Evolutionary conservation across 2,888 invertebrate species (phyloP).

Genomic region (Drosophila mercatorum): DNA sequence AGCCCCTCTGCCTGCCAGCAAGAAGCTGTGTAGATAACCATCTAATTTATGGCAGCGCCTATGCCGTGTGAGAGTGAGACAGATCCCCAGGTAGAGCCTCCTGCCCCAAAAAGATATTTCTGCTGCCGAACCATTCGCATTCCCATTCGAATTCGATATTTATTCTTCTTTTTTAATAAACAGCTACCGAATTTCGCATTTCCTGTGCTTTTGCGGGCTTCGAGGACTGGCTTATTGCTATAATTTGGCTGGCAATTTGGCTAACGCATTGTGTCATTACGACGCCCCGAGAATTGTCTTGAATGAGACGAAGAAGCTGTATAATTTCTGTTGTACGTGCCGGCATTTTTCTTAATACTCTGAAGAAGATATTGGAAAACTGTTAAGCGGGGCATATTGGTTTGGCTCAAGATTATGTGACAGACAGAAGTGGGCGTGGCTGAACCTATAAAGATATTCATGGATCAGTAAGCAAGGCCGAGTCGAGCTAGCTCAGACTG

Average conservation of each 20-base stretch:
- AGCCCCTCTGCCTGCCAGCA: not conserved
- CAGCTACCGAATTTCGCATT: constrained; percentile 80
- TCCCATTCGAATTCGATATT: constrained; percentile 18
- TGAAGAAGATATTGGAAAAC: not conserved
- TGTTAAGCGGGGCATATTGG: not conserved
- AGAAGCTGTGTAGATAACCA: constrained; percentile 57
- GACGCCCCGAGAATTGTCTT: constrained; percentile 40
- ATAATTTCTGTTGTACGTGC: constrained; percentile 71
- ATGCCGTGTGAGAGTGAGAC: constrained; percentile 54
- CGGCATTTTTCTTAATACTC: constrained; percentile 53
- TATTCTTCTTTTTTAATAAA: constrained; percentile 62
- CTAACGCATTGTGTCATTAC: constrained; percentile 73
- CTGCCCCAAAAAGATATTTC: constrained; percentile 29
- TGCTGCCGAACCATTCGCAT: constrained; percentile 17
- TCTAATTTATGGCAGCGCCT: constrained; percentile 78
- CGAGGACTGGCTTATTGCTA: constrained; percentile 45
- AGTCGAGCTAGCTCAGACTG: too few relatives aligned
- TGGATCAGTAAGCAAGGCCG: too few relatives aligned
- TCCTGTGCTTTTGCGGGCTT: constrained; percentile 58
- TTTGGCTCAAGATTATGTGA: not conserved
- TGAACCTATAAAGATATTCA: too few relatives aligned
- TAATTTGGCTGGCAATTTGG: constrained; percentile 73
- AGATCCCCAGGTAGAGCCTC: constrained; percentile 52
- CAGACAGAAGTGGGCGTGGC: not conserved
- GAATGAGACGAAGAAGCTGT: constrained; percentile 19